These are phyloP conservation scores for Falco biarmicus DNA, from an alignment of 2,797 vertebrate species.

Conservation along the genomic window DNA sequence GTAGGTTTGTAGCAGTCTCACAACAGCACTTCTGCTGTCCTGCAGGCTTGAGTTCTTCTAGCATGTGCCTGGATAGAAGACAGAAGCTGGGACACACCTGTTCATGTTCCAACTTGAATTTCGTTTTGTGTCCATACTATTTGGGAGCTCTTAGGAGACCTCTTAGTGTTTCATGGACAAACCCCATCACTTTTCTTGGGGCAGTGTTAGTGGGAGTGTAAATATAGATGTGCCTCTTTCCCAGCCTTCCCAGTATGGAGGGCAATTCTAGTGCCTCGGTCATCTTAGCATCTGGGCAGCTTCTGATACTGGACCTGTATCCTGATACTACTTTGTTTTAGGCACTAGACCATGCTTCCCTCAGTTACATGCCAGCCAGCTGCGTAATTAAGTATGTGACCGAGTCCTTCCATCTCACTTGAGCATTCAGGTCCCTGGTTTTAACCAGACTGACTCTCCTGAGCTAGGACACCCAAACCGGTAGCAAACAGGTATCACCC, in stretches of 20 bases:
- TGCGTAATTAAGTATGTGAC: background rate
- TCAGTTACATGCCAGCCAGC: rapidly evolving
- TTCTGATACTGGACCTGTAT: background rate
- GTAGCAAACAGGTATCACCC: background rate
- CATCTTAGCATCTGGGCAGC: background rate
- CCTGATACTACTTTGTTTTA: background rate
- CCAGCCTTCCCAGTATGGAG: background rate
- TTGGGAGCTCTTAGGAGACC: background rate
- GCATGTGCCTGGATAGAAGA: background rate
- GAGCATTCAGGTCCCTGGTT: background rate
- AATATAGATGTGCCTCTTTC: background rate
- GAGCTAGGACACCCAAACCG: background rate
- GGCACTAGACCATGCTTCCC: background rate
- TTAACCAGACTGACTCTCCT: background rate
- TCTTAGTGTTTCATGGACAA: background rate
- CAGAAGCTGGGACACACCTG: background rate
- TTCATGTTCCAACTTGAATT: background rate
- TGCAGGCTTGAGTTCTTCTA: background rate
- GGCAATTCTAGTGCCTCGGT: background rate
- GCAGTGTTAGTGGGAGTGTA: background rate
- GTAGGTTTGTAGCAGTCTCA: background rate
- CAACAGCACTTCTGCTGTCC: background rate
- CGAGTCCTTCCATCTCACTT: background rate
- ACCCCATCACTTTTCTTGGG: background rate
- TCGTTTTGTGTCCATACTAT: background rate